Evolutionary conservation across 2,797 vertebrate species (phyloP), one percentile per base, ranked within the genome.

Genomic region (Sebastes glaucus): DNA sequence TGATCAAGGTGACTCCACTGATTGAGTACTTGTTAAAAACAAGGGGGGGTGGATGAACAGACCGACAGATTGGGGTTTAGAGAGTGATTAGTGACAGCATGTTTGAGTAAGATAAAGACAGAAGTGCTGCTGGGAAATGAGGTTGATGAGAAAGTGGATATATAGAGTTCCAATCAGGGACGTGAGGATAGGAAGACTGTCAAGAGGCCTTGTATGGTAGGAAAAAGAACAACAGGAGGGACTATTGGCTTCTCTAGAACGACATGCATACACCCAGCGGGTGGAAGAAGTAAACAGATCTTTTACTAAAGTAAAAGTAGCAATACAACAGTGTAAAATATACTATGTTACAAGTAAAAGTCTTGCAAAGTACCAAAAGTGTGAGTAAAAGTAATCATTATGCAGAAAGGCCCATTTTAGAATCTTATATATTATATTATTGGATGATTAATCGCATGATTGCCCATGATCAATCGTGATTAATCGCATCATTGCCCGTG

Each of bases 1-100:
- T 69, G 85, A 89, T 87, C 77, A 72, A 20, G 32, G 46, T 57
- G 62, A 74, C 68, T 62, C 32, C 10, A 10, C 18, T 63, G 85
- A 86, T 66, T 70, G 71, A 82, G 80, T 57, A 68, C 62, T 32
- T 76, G 85, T 80, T 83, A 61, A 80, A 72, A 76, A 76, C 22
- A 13, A 20, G 2, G 7, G 20, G 20, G 20, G 23, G 1, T 6
- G 62, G 28, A 9, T 67, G 42, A 77, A 53, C 49, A 73, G 7
- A 68, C 8, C 20, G 61, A 81, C 76, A 77, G 38, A 61, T 35
- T 52, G 11, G 33, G 38, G 49, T 56, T 74, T 63, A 72, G 38
- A 63, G 9, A 49, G 18, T 75, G 70, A 86, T 82, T 76, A 74
- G 74, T 61, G 38, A 57, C 57, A 66, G 52, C 27, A 11, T 75